Evolutionary conservation across 2,888 invertebrate species (phyloP).

Genomic region (Parnassius apollo): DNA sequence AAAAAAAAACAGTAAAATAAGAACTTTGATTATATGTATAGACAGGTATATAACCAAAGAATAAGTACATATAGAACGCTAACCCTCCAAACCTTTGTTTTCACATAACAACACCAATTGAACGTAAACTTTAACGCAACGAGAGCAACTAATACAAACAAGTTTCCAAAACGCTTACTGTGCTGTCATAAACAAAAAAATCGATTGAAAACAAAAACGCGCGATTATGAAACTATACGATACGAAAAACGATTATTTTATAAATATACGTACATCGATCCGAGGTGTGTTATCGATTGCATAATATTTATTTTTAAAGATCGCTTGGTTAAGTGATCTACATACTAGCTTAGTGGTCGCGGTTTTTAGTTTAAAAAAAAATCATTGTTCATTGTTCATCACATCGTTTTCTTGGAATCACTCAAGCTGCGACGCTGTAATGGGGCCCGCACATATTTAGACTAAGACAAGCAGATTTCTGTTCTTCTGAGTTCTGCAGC

Average conservation of each 20-base stretch:
- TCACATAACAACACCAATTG: conserved; percentile 55
- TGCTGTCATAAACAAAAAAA: conserved; percentile 65
- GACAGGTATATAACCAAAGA: too few relatives aligned
- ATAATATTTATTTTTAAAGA: neutral
- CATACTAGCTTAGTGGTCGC: neutral
- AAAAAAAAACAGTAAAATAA: neutral
- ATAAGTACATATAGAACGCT: neutral
- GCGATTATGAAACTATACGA: neutral
- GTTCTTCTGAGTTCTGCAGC: too few relatives aligned
- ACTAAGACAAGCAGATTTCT: too few relatives aligned
- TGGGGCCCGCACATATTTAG: too few relatives aligned
- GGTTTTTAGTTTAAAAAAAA: neutral
- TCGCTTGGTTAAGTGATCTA: neutral
- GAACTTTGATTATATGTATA: too few relatives aligned
- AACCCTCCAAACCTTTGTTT: conserved; percentile 44
- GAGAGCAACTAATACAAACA: conserved; percentile 42
- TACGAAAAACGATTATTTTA: conserved; percentile 17
- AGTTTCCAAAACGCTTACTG: conserved; percentile 35
- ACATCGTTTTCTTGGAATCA: too few relatives aligned
- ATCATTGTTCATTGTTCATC: too few relatives aligned
- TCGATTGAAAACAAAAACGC: conserved; percentile 58
- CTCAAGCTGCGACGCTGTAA: too few relatives aligned
- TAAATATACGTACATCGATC: conserved; percentile 10
- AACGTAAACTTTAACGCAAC: conserved; percentile 59
- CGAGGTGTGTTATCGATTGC: neutral